A percentile compares a stretch with the other conserved stretches of the same genome.
Evolutionary conservation across 2,797 vertebrate species (phyloP).

Genomic region (Macrochelys suwanniensis): DNA sequence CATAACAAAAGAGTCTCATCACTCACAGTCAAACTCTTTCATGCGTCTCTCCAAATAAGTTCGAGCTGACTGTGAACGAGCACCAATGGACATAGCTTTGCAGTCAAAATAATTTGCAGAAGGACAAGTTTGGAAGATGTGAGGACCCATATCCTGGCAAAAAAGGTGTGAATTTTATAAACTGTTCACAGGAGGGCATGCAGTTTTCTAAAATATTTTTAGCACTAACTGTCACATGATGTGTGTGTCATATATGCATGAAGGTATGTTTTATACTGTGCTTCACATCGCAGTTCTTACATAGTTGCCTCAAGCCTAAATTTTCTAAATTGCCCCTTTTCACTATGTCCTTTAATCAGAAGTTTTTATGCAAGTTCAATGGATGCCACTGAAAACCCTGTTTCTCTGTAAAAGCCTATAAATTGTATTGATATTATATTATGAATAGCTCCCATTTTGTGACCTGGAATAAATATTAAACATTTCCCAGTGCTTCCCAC

Average conservation of each 20-base stretch:
- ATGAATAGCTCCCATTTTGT: not conserved
- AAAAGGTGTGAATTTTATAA: not conserved
- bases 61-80: slow-evolving; percentile 96
- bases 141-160: slow-evolving; percentile 95
- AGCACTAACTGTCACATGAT: fast-evolving
- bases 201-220: not conserved
- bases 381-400: not conserved
- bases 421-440: not conserved
- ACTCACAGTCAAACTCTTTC: slow-evolving; percentile 95
- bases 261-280: not conserved
- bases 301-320: not conserved
- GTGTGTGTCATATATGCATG: not conserved
- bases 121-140: slow-evolving; percentile 98
- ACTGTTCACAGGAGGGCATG: not conserved
- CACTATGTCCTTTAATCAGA: not conserved
- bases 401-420: not conserved
- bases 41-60: slow-evolving; percentile 97
- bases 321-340: not conserved
- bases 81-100: slow-evolving; percentile 98
- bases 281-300: fast-evolving
- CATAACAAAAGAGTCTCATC: not conserved
- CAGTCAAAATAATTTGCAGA: slow-evolving; percentile 99
- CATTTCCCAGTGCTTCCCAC: not conserved
- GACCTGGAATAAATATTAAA: not conserved
- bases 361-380: not conserved